Percentiles rank a stretch among this genome's conserved stretches.
Evolutionary conservation across 2,113 vertebrate species (phyloP).

Genomic region (Ceratotherium simum): DNA sequence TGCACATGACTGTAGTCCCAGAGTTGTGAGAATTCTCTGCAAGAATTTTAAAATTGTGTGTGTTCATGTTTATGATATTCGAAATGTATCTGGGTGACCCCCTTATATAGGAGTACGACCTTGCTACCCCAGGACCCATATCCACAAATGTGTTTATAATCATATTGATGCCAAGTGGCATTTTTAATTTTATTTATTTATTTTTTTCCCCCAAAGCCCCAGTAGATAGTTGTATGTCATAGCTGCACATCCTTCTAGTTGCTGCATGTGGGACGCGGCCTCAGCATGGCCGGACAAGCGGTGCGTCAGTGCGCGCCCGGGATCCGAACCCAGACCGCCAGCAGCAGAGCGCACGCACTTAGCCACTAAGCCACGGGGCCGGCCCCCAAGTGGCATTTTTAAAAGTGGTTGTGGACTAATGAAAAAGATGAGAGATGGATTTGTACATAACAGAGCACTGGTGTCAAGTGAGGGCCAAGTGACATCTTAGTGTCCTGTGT

Average conservation of each 20-base stretch:
- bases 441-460: background rate
- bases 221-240: too few species aligned
- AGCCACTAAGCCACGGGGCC: too few species aligned
- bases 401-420: background rate
- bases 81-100: background rate
- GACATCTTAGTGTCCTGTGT: background rate
- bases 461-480: background rate
- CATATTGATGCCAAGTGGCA: background rate
- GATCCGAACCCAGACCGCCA: too few species aligned
- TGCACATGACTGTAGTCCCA: rapidly evolving
- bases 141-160: background rate
- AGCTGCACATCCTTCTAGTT: too few species aligned
- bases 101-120: background rate
- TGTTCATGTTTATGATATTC: background rate
- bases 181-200: too few species aligned
- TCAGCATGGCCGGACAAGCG: too few species aligned
- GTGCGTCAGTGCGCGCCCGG: too few species aligned
- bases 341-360: too few species aligned
- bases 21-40: background rate
- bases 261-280: too few species aligned
- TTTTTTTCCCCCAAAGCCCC: too few species aligned
- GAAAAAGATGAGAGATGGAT: background rate
- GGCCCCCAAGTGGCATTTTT: background rate
- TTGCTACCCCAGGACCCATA: background rate
- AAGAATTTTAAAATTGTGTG: background rate